Base-by-base conservation (phyloP, 2,797 vertebrate species). In the Mormyrops attenuatus region DNA sequence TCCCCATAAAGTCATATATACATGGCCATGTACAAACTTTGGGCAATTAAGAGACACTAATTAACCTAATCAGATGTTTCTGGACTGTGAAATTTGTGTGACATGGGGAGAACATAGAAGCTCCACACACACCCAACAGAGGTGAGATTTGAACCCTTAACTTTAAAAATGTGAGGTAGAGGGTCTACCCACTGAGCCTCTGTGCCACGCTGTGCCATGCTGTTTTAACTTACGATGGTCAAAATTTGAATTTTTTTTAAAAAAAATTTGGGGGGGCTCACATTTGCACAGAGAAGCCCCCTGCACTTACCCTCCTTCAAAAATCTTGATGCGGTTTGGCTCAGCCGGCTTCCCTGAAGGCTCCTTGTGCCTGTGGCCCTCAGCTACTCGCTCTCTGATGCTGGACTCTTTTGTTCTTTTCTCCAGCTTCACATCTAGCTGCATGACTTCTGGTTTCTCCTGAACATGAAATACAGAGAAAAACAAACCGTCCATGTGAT, bases 291-390 rank as follows among this genome's bases (percentile, higher is more conserved):
- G 44, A 85, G 47, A 52, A 26, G 20, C 11, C 82, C 22, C 53
- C 41, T 34, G 6, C 49, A 95, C 98, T 97, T 96, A 99, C 99
- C 99, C 99, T 95, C 99, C 99, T 96, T 99, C 99, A 93, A 99
- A 99, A 95, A 99, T 99, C 96, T 99, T 99, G 94, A 99, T 97
- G 93, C 98, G 96, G 90, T 97, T 97, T 93, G 98, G 98, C 94
- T 97, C 96, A 89, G 96, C 93, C 94, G 97, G 98, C 93, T 97
- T 96, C 91, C 96, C 92, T 90, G 96, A 94, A 82, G 97, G 96
- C 93, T 99, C 97, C 95, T 97, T 97, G 93, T 99, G 97, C 94
- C 97, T 98, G 94, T 97, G 97, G 94, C 97, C 96, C 92, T 99
- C 99, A 95, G 97, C 97, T 94, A 96, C 97, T 96, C 97, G 98